Evolutionary conservation across 2,797 vertebrate species (phyloP).

Genomic region (Eurystomus glaucurus): DNA sequence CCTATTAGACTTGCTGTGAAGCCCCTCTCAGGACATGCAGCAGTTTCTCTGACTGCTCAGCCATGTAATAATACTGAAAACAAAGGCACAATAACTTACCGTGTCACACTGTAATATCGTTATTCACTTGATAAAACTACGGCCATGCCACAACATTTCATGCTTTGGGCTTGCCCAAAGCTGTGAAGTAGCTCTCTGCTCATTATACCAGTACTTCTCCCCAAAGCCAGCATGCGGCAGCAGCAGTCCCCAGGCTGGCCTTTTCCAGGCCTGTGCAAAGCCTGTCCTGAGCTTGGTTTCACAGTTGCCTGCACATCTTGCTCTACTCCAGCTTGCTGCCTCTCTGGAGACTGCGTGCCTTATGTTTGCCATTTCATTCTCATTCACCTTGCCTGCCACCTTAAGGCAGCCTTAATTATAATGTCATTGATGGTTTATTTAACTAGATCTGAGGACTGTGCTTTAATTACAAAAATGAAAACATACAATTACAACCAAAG

Average conservation of each 20-base stretch:
- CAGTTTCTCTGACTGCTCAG: constrained; percentile 49
- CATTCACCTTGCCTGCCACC: constrained; percentile 43
- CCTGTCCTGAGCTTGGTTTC: not conserved
- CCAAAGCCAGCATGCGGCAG: not conserved
- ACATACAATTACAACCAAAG: not conserved
- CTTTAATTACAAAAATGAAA: constrained; percentile 52
- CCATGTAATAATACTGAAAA: constrained; percentile 50
- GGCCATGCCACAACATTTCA: not conserved
- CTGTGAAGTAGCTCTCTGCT: not conserved
- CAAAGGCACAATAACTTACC: not conserved
- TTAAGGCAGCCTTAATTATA: constrained; percentile 54
- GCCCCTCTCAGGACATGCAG: not conserved
- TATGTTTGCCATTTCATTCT: not conserved
- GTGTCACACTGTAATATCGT: not conserved
- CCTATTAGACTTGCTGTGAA: constrained; percentile 4
- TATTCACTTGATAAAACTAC: not conserved
- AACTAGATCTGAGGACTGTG: not conserved
- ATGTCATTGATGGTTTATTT: not conserved
- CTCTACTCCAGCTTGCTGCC: not conserved
- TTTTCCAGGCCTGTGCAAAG: not conserved
- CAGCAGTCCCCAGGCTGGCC: not conserved
- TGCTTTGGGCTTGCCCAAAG: not conserved
- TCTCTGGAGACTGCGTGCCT: not conserved
- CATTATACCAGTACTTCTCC: not conserved
- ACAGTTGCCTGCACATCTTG: constrained; percentile 19